Base-by-base conservation (phyloP, 2,113 vertebrate genomes). In the Tachuris rubrigastra region DNA sequence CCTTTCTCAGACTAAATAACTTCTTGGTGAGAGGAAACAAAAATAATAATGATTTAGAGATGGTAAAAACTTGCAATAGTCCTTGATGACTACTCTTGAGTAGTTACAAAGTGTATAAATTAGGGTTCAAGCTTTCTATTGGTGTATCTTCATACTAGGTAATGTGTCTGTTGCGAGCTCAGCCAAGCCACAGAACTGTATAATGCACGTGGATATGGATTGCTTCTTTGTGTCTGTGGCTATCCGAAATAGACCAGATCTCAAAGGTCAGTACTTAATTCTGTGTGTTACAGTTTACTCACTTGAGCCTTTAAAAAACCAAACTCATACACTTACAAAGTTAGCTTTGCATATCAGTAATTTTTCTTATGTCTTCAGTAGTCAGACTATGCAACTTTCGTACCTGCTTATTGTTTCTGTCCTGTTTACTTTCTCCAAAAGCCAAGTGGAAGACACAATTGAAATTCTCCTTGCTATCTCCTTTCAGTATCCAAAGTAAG, bases 201-300 rank as follows among this genome's bases (percentile, higher is more conserved):
- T 99, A 94, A 98, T 99, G 97, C 99, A 99, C 87, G 98, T 99
- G 95, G 99, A 99, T 98, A 99, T 99, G 99, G 99, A 99, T 97
- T 99, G 99, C 98, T 99, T 99, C 97, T 99, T 99, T 98, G 99
- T 99, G 58, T 99, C 99, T 85, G 99, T 99, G 89, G 99, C 99
- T 96, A 99, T 99, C 95, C 98, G 99, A 97, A 98, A 99, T 96
- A 98, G 98, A 94, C 99, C 99, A 67, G 99, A 99, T 88, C 98
- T 99, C 87, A 99, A 98, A 99, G 99, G 99, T 98, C 84, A 98
- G 97, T 98, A 97, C 96, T 96, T 67, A 71, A 68, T 37, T 91
- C 37, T 60, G 0, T 14, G 4, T 87, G 20, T 52, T 90, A 33
- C 22, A 50, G 4, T 82, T 90, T 72, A 30, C 12, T 95, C 9